These are phyloP conservation scores for Pygmarrhopalites habei DNA, from an alignment of 1,140 invertebrate genomes.

Conservation along the genomic window DNA sequence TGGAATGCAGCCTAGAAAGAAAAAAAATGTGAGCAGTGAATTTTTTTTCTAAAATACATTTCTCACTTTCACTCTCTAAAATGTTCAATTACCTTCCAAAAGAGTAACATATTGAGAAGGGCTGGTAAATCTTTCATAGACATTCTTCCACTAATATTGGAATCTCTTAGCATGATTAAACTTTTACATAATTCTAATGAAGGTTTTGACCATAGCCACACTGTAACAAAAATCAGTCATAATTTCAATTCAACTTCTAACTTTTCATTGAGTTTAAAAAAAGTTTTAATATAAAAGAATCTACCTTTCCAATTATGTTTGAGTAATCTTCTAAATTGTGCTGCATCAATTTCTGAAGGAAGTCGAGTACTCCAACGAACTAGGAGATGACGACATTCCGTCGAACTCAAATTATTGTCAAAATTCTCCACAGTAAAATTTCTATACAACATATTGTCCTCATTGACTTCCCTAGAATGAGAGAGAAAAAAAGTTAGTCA, in stretches of 20 bases:
- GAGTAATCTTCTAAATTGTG: constrained; percentile 55
- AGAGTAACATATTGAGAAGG: constrained; percentile 57
- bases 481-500: constrained; percentile 8
- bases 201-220: constrained; percentile 49
- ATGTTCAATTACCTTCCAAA: constrained; percentile 56
- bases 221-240: constrained; percentile 43
- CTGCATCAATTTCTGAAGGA: constrained; percentile 58
- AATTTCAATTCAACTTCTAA: too few relatives aligned
- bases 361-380: constrained; percentile 46
- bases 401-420: constrained; percentile 45
- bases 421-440: constrained; percentile 56
- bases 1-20: constrained; percentile 51
- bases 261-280: too few relatives aligned
- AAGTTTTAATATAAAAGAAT: not conserved
- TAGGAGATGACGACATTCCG: constrained; percentile 39
- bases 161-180: constrained; percentile 60
- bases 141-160: constrained; percentile 57
- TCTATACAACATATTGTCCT: constrained; percentile 62
- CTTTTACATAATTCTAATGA: constrained; percentile 57
- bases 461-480: constrained; percentile 60
- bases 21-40: constrained; percentile 10
- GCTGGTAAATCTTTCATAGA: constrained; percentile 53
- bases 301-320: constrained; percentile 54
- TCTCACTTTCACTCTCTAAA: too few relatives aligned
- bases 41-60: too few relatives aligned